Base-by-base conservation (phyloP, 2,797 vertebrate species). In the Rousettus madagascariensis region DNA sequence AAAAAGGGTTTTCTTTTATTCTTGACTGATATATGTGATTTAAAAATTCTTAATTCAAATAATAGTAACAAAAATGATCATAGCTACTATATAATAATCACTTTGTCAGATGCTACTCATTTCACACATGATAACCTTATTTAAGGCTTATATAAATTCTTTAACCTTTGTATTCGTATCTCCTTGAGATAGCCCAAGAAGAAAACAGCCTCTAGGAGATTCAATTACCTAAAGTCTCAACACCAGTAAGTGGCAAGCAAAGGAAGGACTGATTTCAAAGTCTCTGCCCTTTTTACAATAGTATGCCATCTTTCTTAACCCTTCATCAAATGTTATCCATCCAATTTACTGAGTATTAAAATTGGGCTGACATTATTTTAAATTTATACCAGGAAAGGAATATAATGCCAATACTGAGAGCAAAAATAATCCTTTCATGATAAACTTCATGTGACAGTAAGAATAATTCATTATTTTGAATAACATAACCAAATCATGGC, bases 181-280 rank as follows among this genome's bases (percentile, higher is more conserved):
- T 16, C 12, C 10, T 8, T 78, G 68, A 93, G 43, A 71, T 2
- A 87, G 57, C 20, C 15, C 65, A 84, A 43, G 26, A 49, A 92
- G 17, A 86, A 86, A 86, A 89, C 1, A 89, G n/a, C 26, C 33
- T 88, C 51, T 51, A 20, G 6, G 66, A 85, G 13, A 85, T 26
- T 63, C 16, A 87, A 33, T 61, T 72, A 79, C 2, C 38, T 84
- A 57, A 86, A 38, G 43, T 61, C n/a, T 75, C 33, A 86, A 8
- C 55, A 75, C 16, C n/a, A 94, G 5, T 49, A 71, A 65, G 41
- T 10, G 10, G 15, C 13, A 86, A 11, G 15, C 10, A 86, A 85
- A 41, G 26, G 43, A 80, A 93, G 8, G 41, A 49, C 28, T 82
- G 68, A 72, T 86, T 91, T 93, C 22, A 91, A 86, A 91, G 26